Evolutionary conservation across 2,888 invertebrate genomes (phyloP).

Genomic region (Frankliniella intonsa): DNA sequence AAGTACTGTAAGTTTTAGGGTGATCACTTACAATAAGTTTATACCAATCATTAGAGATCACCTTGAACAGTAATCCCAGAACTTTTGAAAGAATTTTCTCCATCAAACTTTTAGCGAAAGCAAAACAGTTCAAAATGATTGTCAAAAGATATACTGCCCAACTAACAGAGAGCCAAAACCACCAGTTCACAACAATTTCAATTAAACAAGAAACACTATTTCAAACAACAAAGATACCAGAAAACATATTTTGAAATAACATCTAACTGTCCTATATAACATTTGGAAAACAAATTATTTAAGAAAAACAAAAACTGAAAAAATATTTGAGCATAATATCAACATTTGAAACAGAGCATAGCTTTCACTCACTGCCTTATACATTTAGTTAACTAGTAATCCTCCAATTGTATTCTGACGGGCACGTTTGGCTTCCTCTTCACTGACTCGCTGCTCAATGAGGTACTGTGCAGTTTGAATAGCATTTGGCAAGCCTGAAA

Average conservation of each 20-base stretch:
- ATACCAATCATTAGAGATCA: not conserved
- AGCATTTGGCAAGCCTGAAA: constrained; percentile 82
- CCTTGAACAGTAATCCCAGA: not conserved
- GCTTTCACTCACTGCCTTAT: not conserved
- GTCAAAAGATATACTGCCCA: constrained; percentile 11
- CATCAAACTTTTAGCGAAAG: not conserved
- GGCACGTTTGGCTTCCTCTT: constrained; percentile 92
- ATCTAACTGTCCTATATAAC: constrained; percentile 4
- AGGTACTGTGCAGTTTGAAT: constrained; percentile 90
- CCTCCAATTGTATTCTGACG: constrained; percentile 59
- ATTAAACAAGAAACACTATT: not conserved
- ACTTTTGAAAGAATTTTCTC: not conserved
- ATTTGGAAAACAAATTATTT: not conserved
- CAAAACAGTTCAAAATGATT: not conserved
- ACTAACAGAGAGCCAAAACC: constrained; percentile 22
- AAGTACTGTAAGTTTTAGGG: constrained; percentile 2
- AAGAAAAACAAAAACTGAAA: not conserved
- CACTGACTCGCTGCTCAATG: constrained; percentile 93
- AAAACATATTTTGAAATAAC: constrained; percentile 4
- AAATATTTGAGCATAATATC: constrained; percentile 25
- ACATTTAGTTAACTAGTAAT: constrained; percentile 10
- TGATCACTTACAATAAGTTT: not conserved
- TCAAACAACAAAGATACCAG: constrained; percentile 18
- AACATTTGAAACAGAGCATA: constrained; percentile 20
- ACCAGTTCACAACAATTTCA: not conserved